Evolutionary conservation across 2,888 invertebrate genomes (phyloP), one percentile per base, ranked within the genome.

Genomic region (Agonopterix alstromeriana): DNA sequence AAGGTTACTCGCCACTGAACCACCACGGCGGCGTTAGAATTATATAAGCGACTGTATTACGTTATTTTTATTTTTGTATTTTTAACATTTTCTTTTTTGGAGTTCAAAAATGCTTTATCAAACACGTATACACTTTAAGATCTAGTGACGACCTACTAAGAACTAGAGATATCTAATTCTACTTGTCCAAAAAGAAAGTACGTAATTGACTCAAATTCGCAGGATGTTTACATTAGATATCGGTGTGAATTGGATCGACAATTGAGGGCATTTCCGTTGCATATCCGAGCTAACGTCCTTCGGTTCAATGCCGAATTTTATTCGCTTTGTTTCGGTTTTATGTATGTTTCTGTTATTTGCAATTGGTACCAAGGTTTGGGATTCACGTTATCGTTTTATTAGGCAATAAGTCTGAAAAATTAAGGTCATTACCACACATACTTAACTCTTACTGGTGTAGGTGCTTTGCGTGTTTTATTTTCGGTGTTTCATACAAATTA

Each of bases 181-280:
- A 38, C 3, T 38, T 38, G 38, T 38, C 17, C 10, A n/a, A 47
- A 47, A 64, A 65, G 69, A 71, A 68, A 70, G 63, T 27, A 46
- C 17, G 9, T 43, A 38, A 48, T 36, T 40, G 41, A 27, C 44
- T 42, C 1, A n/a, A 38, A 3, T 38, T 38, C 50, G 48, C 73
- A 69, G 73, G 74, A 75, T 71, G 72, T 77, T 73, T 65, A 63
- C 55, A 49, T 49, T 55, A 63, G 71, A 70, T 73, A 71, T 57
- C 49, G 45, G 36, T 52, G 56, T 49, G 48, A 60, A 61, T 58
- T 57, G 59, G 56, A 57, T 51, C 58, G 50, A 44, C 36, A 44
- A 51, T 51, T 45, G 51, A 53, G 62, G 56, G 56, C 61, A 59
- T 55, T 73, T 73, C 73, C 70, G 65, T 52, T 65, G 55, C 54